Base-by-base conservation (phyloP, 37 sponge, comb jelly and placozoan species). In the Oscarella lobularis region DNA sequence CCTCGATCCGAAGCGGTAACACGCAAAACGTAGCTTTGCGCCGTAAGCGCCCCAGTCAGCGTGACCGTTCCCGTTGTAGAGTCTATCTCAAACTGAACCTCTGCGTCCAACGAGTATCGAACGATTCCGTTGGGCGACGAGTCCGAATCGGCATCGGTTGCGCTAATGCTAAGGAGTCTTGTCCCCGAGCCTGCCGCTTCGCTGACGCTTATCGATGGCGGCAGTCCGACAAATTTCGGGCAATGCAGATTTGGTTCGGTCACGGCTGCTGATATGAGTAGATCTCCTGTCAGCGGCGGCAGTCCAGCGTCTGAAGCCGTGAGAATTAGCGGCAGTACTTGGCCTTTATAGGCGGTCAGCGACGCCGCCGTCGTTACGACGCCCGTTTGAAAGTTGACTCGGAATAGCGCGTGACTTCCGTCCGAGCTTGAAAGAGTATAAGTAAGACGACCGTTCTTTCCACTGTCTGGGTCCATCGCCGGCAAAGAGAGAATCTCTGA, bases 401-500 rank as follows among this genome's bases (percentile, higher is more conserved):
- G 9, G 60, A 48, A 48, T 9, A 27, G 20, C 14, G 60, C 9
- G 20, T 48, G 60, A 48, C 20, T 20, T 27, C 20, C 20, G 60
- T 48, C 20, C 14, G 60, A 48, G 60, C 60, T 48, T 9, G 20
- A 27, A 20, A 48, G 9, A 27, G 60, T 48, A 20, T 48, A 48
- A 48, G 60, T 48, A 48, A 48, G 60, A 48, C 60, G 60, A 48
- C 60, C 60, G 60, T 48, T 48, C 60, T 48, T 48, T 48, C 60
- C 60, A 9, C 14, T 27, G 60, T 48, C 60, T 48, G 9, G 9
- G 60, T 48, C 60, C 20, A 20, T 48, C 9, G 60, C 60, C 20
- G 60, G 20, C 9, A 9, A 20, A 27, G 60, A 27, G 9, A 48
- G 20, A 20, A 48, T 20, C 14, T 9, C 14, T 27, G 60, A 27